Conservation (phyloP, 2,113 vertebrate species). For the Sisor rabdophorus region DNA sequence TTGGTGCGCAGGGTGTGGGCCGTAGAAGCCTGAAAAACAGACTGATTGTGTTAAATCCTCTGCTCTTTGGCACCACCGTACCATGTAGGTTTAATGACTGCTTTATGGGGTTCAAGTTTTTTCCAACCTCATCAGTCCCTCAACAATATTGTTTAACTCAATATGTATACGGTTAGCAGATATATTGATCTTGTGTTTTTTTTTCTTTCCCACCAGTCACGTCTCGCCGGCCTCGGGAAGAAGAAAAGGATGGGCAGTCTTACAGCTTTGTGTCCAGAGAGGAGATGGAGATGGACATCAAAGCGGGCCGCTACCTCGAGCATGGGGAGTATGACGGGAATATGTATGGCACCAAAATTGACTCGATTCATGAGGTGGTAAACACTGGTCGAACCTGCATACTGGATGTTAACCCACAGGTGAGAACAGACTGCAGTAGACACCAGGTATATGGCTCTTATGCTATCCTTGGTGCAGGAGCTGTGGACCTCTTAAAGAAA, state of each 20-base stretch:
- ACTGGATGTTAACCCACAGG: slow-evolving; percentile 96
- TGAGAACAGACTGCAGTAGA: slow-evolving; percentile 46
- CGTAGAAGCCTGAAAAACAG: slow-evolving; percentile 96
- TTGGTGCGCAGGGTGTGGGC: slow-evolving; percentile 95
- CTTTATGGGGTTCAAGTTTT: neutral
- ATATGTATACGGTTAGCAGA: neutral
- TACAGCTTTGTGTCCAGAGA: slow-evolving; percentile 88
- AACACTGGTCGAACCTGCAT: slow-evolving; percentile 87
- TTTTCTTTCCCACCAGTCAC: slow-evolving; percentile 73
- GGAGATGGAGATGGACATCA: slow-evolving; percentile 92
- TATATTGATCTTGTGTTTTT: neutral
- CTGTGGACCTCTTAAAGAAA: neutral
- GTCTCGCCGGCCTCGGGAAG: slow-evolving; percentile 86
- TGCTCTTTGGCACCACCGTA: slow-evolving; percentile 90
- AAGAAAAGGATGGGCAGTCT: slow-evolving; percentile 89
- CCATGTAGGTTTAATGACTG: slow-evolving; percentile 80
- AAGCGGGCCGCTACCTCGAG: slow-evolving; percentile 88
- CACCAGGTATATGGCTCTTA: neutral
- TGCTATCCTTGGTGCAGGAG: neutral
- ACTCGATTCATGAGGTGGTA: slow-evolving; percentile 95
- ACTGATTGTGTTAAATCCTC: slow-evolving; percentile 88
- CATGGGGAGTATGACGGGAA: slow-evolving; percentile 96
- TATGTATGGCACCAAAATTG: slow-evolving; percentile 96
- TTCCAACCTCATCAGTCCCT: neutral
- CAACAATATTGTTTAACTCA: neutral